Evolutionary conservation across 92 coral and sea anemone species (phyloP).

Genomic region (Epizoanthus rinbou): DNA sequence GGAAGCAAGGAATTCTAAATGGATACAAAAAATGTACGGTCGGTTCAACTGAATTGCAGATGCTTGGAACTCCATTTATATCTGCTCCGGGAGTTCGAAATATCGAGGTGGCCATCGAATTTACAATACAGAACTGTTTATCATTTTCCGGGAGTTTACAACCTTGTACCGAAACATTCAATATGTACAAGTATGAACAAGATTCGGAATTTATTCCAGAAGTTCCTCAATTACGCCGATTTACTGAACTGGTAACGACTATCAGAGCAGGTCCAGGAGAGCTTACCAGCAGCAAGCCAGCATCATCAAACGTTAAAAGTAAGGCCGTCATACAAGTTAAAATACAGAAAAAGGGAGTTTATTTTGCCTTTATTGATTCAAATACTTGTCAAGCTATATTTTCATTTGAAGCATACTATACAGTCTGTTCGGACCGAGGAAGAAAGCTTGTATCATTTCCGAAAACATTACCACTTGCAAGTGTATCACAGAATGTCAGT

Average conservation of each 20-base stretch:
- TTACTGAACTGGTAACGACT: neutral
- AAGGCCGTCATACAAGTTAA: neutral
- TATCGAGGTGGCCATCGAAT: neutral
- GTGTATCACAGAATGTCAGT: neutral
- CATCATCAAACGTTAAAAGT: no score
- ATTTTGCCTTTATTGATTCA: neutral
- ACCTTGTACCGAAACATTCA: neutral
- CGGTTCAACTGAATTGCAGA: neutral
- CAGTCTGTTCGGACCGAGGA: neutral
- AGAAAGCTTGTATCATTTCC: neutral
- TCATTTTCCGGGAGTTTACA: neutral
- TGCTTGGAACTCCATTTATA: neutral
- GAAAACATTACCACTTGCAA: neutral
- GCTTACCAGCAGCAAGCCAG: neutral
- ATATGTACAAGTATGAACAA: constrained; percentile 9
- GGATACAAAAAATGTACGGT: neutral
- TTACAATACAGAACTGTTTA: neutral
- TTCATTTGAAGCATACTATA: neutral
- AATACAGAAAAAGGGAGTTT: neutral
- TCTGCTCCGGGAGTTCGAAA: neutral
- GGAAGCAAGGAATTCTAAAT: neutral
- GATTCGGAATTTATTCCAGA: neutral
- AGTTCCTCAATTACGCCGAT: neutral
- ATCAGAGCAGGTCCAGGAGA: neutral
- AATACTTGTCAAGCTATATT: neutral